Evolutionary conservation across 1,140 invertebrate species (phyloP).

Genomic region (Drosophila sp.): DNA sequence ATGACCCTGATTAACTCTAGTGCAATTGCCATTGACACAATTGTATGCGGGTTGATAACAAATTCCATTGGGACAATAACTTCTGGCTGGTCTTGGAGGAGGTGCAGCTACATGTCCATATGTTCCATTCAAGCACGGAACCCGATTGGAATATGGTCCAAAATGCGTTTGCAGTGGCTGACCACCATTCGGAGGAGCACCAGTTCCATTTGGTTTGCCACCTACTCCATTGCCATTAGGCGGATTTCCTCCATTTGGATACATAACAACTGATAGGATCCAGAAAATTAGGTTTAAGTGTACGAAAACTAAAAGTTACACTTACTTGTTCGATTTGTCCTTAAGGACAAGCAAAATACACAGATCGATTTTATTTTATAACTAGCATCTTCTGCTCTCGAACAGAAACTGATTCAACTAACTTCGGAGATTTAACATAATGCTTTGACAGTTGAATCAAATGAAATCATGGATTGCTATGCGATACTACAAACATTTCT

Average conservation of each 20-base stretch:
- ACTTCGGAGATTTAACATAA: not conserved
- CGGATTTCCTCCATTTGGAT: not conserved
- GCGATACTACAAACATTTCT: not conserved
- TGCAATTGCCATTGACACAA: conserved; percentile 5
- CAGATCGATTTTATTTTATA: not conserved
- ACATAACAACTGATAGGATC: not conserved
- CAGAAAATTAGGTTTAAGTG: not conserved
- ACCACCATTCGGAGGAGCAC: not conserved
- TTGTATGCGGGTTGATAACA: not conserved
- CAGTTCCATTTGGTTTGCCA: not conserved
- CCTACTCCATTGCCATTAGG: not conserved
- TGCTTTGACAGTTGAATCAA: not conserved
- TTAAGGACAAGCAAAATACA: not conserved
- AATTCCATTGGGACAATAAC: not conserved
- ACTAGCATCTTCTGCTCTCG: not conserved
- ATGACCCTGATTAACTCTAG: not conserved
- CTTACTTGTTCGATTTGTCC: not conserved
- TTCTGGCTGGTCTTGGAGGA: not conserved
- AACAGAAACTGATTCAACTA: not conserved
- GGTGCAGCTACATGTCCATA: not conserved
- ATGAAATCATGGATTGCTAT: not conserved
- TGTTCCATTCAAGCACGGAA: not conserved
- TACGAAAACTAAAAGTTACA: not conserved
- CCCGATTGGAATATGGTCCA: not conserved
- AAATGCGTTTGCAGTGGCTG: not conserved